phyloP scores from a whole-genome alignment of 2,888 invertebrate species.

The Alloplasta piceator region DNA sequence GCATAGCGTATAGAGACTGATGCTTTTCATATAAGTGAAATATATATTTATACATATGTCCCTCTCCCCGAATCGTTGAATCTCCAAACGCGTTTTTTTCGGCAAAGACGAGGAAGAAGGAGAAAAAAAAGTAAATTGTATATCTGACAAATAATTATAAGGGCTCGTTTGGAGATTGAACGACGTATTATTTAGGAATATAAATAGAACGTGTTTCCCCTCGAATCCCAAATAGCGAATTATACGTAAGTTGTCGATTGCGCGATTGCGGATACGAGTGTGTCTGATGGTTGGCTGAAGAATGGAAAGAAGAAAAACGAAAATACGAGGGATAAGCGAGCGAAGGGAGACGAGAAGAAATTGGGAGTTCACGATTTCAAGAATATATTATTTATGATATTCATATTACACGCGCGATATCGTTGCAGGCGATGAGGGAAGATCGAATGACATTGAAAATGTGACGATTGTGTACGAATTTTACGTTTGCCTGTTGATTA shows the following conservation, averaged over 20 bases:
- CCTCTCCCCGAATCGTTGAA: conserved; percentile 41
- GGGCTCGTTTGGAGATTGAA: conserved; percentile 49
- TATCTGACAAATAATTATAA: conserved; percentile 48
- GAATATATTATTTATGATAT: conserved; percentile 71
- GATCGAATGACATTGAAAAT: conserved; percentile 6
- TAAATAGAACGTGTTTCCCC: conserved; percentile 68
- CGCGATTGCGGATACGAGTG: conserved; percentile 43
- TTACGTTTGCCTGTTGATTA: conserved; percentile 49
- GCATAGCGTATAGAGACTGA: conserved; percentile 81
- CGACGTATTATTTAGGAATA: conserved; percentile 78
- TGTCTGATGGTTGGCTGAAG: conserved; percentile 25
- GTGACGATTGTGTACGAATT: conserved; percentile 16
- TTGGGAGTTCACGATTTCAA: conserved; percentile 51
- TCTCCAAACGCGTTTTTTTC: conserved; percentile 36
- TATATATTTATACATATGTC: conserved; percentile 81
- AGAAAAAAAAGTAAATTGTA: neutral
- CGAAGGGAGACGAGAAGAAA: conserved; percentile 20
- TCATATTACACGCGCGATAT: conserved; percentile 59
- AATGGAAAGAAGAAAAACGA: conserved; percentile 29
- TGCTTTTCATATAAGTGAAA: conserved; percentile 83
- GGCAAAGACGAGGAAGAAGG: neutral
- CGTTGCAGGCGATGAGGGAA: conserved; percentile 23
- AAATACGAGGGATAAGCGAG: conserved; percentile 22
- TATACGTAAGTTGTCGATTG: conserved; percentile 75
- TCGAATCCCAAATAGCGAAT: conserved; percentile 65